Evolutionary conservation across 2,797 vertebrate genomes (phyloP).

Genomic region (Poeciliopsis turneri): DNA sequence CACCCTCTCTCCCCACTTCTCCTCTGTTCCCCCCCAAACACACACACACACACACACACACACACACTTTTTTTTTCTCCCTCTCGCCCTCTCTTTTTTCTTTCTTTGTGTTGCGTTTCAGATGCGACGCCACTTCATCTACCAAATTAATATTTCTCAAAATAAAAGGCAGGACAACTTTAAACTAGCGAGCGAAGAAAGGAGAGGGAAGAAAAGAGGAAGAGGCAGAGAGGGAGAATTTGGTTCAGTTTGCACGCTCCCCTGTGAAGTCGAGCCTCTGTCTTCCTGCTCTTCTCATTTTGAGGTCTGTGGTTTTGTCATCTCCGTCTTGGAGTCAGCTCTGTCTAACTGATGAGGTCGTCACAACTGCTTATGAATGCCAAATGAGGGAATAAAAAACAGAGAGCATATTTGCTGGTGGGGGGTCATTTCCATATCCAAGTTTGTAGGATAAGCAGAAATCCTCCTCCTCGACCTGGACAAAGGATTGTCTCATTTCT

Average conservation of each 20-base stretch:
- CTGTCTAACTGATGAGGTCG: slow-evolving; percentile 81
- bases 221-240: slow-evolving; percentile 53
- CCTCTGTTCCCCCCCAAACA: slow-evolving; percentile 13
- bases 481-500: slow-evolving; percentile 33
- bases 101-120: slow-evolving; percentile 75
- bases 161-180: slow-evolving; percentile 90
- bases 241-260: slow-evolving; percentile 61
- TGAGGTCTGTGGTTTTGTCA: slow-evolving; percentile 78
- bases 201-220: slow-evolving; percentile 60
- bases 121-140: slow-evolving; percentile 71
- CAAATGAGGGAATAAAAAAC: slow-evolving; percentile 61
- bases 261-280: slow-evolving; percentile 76
- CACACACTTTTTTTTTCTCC: slow-evolving; percentile 30
- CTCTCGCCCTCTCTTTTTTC: slow-evolving; percentile 64
- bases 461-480: slow-evolving; percentile 52
- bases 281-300: slow-evolving; percentile 73
- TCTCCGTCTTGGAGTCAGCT: slow-evolving; percentile 77
- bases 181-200: slow-evolving; percentile 82
- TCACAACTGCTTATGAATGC: slow-evolving; percentile 77
- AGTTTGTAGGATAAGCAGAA: slow-evolving; percentile 68
- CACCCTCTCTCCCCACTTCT: slow-evolving; percentile 3
- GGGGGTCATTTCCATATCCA: slow-evolving; percentile 61
- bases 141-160: slow-evolving; percentile 89
- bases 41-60: too few relatives aligned
- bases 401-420: slow-evolving; percentile 22